Evolutionary conservation across 2,797 vertebrate genomes (phyloP), one percentile per base, ranked within the genome.

Genomic region (Psittacula echo): DNA sequence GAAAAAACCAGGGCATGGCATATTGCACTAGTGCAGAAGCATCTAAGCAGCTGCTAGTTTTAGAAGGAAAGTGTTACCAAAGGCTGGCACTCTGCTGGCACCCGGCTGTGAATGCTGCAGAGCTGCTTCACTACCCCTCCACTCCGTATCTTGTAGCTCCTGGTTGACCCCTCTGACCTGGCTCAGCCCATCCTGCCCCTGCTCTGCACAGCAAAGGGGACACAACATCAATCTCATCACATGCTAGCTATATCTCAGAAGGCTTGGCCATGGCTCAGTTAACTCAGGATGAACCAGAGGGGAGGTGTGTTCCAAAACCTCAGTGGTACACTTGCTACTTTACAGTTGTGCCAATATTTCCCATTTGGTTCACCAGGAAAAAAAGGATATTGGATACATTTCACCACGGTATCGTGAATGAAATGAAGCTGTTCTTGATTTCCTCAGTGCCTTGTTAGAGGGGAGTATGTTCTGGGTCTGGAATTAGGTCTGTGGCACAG

Each of bases 21-120:
- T 80, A 87, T 71, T 70, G 85, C 75, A 90, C 86, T 18, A 37
- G 45, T 7, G 65, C 65, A 80, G 61, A 61, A 58, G 45, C 1
- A 0, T n/a, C 45, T 37, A 12, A 62, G 66, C 29, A 88, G 77
- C 85, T 79, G 79, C 89, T 88, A 21, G 45, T 89, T 73, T 70
- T 48, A 68, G 68, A 42, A 71, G 50, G 13, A 16, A 67, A 74
- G 74, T 9, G 61, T 45, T 34, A 9, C 9, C 67, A 53, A 74
- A 82, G 44, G 56, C 14, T 0, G 0, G 48, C 19, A 45, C 37
- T 60, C 24, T 2, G 9, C 39, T 1, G 1, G 39, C 4, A 45
- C 10, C 41, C 0, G 3, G 47, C 21, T 47, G 44, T 16, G 9
- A 88, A 48, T 0, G 2, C 6, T 2, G 1, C 66, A 51, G 56